These are phyloP conservation scores for Mormyrus iriodes DNA, from an alignment of 2,113 vertebrate genomes.

Conservation along the genomic window DNA sequence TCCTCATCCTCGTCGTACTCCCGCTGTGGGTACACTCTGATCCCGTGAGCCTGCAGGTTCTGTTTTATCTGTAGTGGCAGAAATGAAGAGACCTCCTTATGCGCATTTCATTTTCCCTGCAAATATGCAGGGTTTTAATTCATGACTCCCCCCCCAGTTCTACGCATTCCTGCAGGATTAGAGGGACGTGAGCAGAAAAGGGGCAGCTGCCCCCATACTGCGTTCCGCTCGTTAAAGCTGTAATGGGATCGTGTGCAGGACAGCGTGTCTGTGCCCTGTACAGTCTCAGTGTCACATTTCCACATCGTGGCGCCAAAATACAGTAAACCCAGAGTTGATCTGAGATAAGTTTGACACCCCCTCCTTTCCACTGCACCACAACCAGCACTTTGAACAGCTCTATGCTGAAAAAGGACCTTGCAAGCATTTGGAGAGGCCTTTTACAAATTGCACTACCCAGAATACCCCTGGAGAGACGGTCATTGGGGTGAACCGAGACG, in stretches of 20 bases:
- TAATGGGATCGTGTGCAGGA: neutral
- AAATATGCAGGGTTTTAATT: neutral
- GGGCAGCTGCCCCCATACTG: neutral
- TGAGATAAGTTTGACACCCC: neutral
- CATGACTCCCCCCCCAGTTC: neutral
- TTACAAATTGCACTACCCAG: neutral
- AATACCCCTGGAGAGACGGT: neutral
- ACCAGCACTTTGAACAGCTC: neutral
- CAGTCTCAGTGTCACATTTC: neutral
- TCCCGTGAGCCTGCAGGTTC: slow-evolving; percentile 72
- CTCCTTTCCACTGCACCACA: neutral
- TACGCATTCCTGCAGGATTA: neutral
- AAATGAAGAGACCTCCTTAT: neutral
- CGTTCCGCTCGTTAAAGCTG: neutral
- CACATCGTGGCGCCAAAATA: neutral
- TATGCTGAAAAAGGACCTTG: neutral
- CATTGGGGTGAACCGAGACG: neutral
- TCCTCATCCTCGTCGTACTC: slow-evolving; percentile 79
- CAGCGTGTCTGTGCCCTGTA: neutral
- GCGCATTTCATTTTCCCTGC: neutral
- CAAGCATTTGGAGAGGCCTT: neutral
- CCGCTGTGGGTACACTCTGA: slow-evolving; percentile 81
- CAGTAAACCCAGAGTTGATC: neutral
- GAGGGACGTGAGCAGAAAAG: neutral
- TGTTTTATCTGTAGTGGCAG: slow-evolving; percentile 71